Percentiles rank a stretch among this genome's conserved stretches.
phyloP scores from a whole-genome alignment of 2,113 vertebrate genomes.

The Alethe diademata region DNA sequence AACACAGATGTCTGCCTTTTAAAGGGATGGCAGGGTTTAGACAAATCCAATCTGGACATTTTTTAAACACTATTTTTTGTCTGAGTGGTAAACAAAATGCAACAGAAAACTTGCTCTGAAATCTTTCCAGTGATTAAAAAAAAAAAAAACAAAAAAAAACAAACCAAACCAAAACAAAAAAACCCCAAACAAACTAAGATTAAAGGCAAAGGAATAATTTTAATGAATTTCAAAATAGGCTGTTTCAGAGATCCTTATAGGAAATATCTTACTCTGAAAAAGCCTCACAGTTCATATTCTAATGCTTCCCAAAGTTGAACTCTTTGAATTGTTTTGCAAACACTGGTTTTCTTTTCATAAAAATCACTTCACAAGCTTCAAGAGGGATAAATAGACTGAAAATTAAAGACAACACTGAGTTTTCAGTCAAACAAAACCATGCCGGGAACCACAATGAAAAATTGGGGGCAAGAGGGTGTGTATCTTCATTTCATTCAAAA shows the following conservation, averaged over 20 bases:
- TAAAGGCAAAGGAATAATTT: not conserved
- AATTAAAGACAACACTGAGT: not conserved
- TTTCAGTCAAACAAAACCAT: not conserved
- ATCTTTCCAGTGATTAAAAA: not conserved
- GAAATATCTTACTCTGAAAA: not conserved
- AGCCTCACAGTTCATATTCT: not conserved
- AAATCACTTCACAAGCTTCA: not conserved
- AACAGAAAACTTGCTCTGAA: not conserved
- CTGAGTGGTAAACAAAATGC: not conserved
- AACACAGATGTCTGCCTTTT: not conserved
- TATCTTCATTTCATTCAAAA: not conserved
- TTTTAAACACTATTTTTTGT: not conserved
- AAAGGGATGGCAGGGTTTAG: not conserved
- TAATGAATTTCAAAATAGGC: not conserved
- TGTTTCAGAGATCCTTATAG: not conserved
- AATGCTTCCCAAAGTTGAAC: not conserved
- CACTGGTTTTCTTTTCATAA: not conserved
- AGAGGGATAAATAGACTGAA: constrained; percentile 6
- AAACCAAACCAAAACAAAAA: too few relatives aligned
- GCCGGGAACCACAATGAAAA: not conserved
- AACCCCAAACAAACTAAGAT: not conserved
- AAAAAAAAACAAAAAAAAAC: not conserved
- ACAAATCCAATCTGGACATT: not conserved
- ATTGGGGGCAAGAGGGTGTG: not conserved
- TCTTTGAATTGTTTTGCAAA: not conserved